phyloP scores from a whole-genome alignment of 2,888 invertebrate species.

The Digitonthophagus gazella region DNA sequence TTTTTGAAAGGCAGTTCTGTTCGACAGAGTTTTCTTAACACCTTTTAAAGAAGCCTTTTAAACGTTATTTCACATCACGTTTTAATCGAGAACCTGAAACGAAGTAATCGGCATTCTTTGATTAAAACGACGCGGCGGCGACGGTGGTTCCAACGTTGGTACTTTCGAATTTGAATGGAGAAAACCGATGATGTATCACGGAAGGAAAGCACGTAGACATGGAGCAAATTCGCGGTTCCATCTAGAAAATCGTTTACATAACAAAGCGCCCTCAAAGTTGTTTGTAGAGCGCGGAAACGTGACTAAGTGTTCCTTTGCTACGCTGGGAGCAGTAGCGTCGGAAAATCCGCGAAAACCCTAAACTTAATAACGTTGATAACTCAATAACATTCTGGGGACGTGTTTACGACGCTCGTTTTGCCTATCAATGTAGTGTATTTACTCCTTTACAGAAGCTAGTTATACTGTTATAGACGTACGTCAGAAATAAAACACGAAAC shows the following conservation, averaged over 20 bases:
- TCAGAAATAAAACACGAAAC: no score
- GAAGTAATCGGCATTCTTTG: background rate
- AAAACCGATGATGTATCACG: background rate
- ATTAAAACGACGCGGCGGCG: background rate
- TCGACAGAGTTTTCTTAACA: no score
- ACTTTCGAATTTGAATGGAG: background rate
- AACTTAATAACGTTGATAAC: background rate
- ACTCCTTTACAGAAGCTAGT: no score
- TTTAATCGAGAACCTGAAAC: background rate
- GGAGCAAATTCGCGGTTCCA: background rate
- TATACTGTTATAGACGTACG: no score
- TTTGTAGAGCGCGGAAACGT: background rate
- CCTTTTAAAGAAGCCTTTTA: no score
- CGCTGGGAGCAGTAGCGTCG: background rate
- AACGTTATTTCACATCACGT: background rate
- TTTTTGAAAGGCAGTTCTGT: no score
- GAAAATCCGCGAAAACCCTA: background rate
- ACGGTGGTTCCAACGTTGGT: no score
- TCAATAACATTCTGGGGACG: background rate
- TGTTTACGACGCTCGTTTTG: background rate
- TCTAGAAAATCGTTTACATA: background rate
- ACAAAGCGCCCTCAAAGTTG: background rate
- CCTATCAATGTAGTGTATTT: background rate
- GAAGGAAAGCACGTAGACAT: background rate
- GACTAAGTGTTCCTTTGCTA: background rate